These are phyloP conservation scores for Autographa gamma DNA, from an alignment of 2,888 invertebrate genomes.

Conservation along the genomic window DNA sequence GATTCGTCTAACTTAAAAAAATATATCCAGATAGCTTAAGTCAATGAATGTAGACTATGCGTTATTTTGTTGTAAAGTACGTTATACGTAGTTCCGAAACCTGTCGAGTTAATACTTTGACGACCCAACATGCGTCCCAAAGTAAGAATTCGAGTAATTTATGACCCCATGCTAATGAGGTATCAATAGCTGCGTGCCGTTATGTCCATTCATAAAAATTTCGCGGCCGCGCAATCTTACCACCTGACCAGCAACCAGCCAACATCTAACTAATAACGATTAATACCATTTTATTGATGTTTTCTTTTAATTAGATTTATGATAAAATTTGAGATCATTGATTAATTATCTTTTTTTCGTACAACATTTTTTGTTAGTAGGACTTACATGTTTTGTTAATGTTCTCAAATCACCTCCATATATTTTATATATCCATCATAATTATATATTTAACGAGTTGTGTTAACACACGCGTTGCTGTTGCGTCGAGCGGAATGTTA, in stretches of 20 bases:
- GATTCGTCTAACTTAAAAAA: not conserved
- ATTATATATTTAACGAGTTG: not conserved
- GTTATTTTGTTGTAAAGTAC: constrained; percentile 7
- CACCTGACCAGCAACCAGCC: constrained; percentile 35
- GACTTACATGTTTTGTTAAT: constrained; percentile 5
- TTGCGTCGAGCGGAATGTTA: constrained; percentile 12
- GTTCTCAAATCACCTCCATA: not conserved
- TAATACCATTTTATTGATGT: constrained; percentile 12
- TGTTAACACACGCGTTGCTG: not conserved
- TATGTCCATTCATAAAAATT: constrained; percentile 80
- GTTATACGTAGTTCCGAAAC: constrained; percentile 23
- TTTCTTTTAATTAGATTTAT: constrained; percentile 10
- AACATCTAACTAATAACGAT: constrained; percentile 21
- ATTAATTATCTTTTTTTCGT: constrained; percentile 8
- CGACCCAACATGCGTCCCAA: constrained; percentile 59
- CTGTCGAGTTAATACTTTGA: constrained; percentile 39
- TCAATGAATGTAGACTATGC: constrained; percentile 21
- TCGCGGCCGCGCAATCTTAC: constrained; percentile 55
- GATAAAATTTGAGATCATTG: constrained; percentile 1
- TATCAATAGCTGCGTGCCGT: constrained; percentile 77
- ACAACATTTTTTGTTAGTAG: not conserved
- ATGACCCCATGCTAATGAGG: constrained; percentile 79
- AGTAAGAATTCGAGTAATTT: constrained; percentile 69
- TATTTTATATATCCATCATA: not conserved
- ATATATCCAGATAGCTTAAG: constrained; percentile 5